Conservation (phyloP, 2,888 invertebrate genomes). For the Trissoscelio sp. region DNA sequence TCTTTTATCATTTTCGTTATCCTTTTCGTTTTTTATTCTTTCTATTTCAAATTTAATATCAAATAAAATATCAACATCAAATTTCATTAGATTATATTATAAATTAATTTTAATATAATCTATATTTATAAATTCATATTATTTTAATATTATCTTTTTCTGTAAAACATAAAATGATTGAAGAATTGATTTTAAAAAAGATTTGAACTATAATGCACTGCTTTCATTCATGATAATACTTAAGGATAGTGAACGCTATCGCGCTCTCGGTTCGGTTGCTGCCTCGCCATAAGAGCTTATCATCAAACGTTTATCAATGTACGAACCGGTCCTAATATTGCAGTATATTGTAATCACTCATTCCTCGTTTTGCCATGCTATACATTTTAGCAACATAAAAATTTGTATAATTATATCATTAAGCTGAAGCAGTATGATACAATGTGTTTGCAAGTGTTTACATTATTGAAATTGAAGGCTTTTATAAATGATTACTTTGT, state of each 20-base stretch:
- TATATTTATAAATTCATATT: too few relatives aligned
- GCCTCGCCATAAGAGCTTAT: slow-evolving; percentile 58
- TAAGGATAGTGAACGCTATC: slow-evolving; percentile 44
- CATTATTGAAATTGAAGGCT: neutral
- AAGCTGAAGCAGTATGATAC: neutral
- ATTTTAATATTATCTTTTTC: too few relatives aligned
- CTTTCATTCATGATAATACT: slow-evolving; percentile 60
- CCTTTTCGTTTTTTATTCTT: slow-evolving; percentile 12
- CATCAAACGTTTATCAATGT: slow-evolving; percentile 65
- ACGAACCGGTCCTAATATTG: slow-evolving; percentile 63
- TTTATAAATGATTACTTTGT: too few relatives aligned
- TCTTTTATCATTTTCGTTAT: slow-evolving; percentile 14
- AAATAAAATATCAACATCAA: too few relatives aligned
- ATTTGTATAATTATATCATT: slow-evolving; percentile 40
- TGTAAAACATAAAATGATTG: too few relatives aligned
- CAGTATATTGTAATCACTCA: slow-evolving; percentile 61
- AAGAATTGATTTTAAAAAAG: too few relatives aligned
- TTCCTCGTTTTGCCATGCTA: slow-evolving; percentile 19
- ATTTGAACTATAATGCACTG: neutral
- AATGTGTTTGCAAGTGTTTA: neutral
- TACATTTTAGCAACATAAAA: slow-evolving; percentile 17
- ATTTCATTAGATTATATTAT: too few relatives aligned
- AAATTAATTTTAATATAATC: too few relatives aligned
- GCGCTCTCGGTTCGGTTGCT: slow-evolving; percentile 35
- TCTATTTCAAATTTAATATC: neutral